Evolutionary conservation across 2,888 invertebrate species (phyloP), one percentile per base, ranked within the genome.

Genomic region (Conops quadrifasciatus): DNA sequence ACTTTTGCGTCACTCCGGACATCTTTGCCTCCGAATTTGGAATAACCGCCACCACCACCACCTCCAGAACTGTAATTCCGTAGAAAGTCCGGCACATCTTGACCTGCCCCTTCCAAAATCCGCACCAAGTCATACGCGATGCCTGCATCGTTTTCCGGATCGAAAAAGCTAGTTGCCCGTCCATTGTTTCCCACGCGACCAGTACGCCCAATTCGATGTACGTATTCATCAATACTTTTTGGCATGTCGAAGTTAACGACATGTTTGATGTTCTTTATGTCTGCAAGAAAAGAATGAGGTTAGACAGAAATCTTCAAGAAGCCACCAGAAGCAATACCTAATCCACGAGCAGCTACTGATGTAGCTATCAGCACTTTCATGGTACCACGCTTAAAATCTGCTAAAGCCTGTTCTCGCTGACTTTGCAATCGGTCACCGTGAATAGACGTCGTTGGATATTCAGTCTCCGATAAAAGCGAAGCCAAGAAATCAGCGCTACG

Each of bases 341-440:
- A 87, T 0, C 98, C 98, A 70, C 98, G 88, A 0, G 97, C 95
- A 0, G 97, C 97, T 0, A 98, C 97, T 0, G 95, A 94, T 0
- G 98, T 98, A 0, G 98, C 98, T 0, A 99, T 95, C 0, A 99
- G 87, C 51, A 98, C 91, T 62, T 90, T 89, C 82, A 93, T 91
- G 16, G 85, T 87, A 0, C 95, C 95, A 19, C 85, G 87, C 81
- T 92, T 93, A 85, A 99, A 98, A 82, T 96, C 94, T 71, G 92
- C 89, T 70, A 99, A 88, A 13, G 99, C 98, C 79, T 95, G 94
- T 86, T 99, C 99, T 66, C 99, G 90, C 84, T 99, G 98, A 65
- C 93, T 89, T 85, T 99, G 99, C 80, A 93, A 91, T 62, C 98
- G 91, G 87, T 99, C 98, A 47, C 99, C 99, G 86, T 99, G 99